Base-by-base conservation (phyloP, 2,797 vertebrate genomes). In the Tympanoctomys barrerae region DNA sequence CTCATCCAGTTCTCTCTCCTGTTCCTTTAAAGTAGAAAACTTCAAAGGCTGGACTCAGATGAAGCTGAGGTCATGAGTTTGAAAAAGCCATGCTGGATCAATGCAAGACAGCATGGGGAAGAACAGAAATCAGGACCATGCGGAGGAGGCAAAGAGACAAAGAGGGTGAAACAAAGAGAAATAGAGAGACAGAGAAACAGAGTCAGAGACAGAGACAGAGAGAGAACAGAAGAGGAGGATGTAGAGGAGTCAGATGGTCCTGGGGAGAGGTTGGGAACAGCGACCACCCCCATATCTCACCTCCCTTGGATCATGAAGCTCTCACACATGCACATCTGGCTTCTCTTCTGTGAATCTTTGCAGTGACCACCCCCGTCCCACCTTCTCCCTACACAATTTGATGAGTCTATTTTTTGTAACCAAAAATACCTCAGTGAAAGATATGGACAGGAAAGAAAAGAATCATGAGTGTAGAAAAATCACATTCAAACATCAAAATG, bases 391-490 rank as follows among this genome's bases (percentile, higher is more conserved):
- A 80, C 49, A 54, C 12, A 10, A 62, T 4, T 5, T 46, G 89
- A 78, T 46, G 46, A 95, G 28, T 70, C 31, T 95, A 66, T 91
- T 96, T 89, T 64, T 81, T 71, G 10, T 39, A 75, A 95, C 13
- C 64, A 16, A 87, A 92, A 83, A 62, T 77, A n/a, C 26, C 61
- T 97, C 87, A 14, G 18, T 36, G 71, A 81, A 86, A 88, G n/a
- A 68, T 59, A 26, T 57, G 84, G 7, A 31, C 61, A 59, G 68
- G 59, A 3, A 13, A 82, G 19, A 57, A 54, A 75, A 87, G 13
- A 80, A 59, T n/a, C 39, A 89, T 0, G 0, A 59, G 42, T 93
- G 59, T 22, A 42, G 68, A 70, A 52, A 85, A 82, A 21, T 0
- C 24, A 68, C 12, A 8, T 71, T 64, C n/a, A 86, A 54, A 59